Base-by-base conservation (phyloP, 2,113 vertebrate genomes). In the Xiphias gladius region DNA sequence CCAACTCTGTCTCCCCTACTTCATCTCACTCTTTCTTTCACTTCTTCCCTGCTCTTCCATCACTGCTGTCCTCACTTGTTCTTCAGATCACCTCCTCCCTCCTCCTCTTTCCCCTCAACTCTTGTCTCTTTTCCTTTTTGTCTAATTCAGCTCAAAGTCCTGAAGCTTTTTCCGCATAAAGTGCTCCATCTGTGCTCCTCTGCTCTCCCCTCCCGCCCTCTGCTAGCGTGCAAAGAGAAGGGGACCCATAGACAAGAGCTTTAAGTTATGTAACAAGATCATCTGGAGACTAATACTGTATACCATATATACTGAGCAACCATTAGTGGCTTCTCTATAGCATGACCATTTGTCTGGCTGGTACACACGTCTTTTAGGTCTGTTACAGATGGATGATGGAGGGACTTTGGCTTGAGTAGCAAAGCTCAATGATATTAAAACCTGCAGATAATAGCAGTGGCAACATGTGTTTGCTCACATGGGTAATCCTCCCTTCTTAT, bases 221-320 rank as follows among this genome's bases (percentile, higher is more conserved):
- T 35, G 54, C 59, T 79, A 11, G 80, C 73, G 39, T 81, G 76
- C 84, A n/a, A 64, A 78, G 82, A 74, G 71, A 67, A 66, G 78
- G 67, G 75, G 78, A 88, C 57, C 61, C 76, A 70, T 52, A 39
- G 20, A 85, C 2, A 1, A 37, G 1, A 37, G 86, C 80, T 86
- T 83, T 83, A 79, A 39, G 64, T 92, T 93, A 93, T 66, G 80
- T 86, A 94, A 93, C 64, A 80, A 84, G 89, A 92, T 92, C 71
- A 92, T 91, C 86, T 88, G 67, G 69, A 86, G 62, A 82, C 79
- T 89, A 90, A 87, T 72, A 73, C 63, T 82, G 82, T 70, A 59
- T 28, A 87, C 22, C 80, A 82, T 70, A 88, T 83, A 87, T 41
- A 80, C 59, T 55, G 41, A 80, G 77, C 79, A 64, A 43, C 80